Base-by-base conservation (phyloP, 1,140 invertebrate species). In the Pteromalus puparum region DNA sequence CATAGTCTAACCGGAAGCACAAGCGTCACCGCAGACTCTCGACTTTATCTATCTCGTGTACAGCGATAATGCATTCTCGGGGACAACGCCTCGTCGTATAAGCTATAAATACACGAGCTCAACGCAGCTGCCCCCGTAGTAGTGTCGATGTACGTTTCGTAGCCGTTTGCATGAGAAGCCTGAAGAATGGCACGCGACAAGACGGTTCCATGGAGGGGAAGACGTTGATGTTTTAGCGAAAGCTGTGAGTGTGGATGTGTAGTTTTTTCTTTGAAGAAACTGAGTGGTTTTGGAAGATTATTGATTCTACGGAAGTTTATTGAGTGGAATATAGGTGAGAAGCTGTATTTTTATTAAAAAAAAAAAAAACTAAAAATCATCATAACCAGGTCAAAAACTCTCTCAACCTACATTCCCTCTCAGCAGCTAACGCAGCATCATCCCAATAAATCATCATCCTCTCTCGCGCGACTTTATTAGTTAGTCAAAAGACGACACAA, bases 401-500 rank as follows among this genome's bases (percentile, higher is more conserved):
- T 53, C 2, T 53, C 48, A 53, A 53, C 13, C 48, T 53, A 53
- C 48, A 53, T 53, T 53, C 48, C 48, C 48, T 53, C 18, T 34
- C 30, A 34, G 53, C 18, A n/a, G 5, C 18, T 12, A 18, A 2
- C 15, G 18, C 21, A 15, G 7, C 21, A n/a, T 4, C 46, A 4
- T 48, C 21, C 18, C 53, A n/a, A 61, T 61, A 61, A 24, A 15
- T 38, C 42, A 28, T 81, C 24, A n/a, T 42, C 38, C 48, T 75
- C 48, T n/a, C 4, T 9, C 67, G 68, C 26, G 68, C 26, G 68
- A 70, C 68, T 70, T 70, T 70, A 70, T 70, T 70, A 70, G 68
- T 70, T 70, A 26, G 68, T 70, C 68, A 70, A 70, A 70, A 70
- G 68, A 30, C 68, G 28, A 70, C 53, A 30, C 28, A 15, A 70